Percentiles rank a stretch among this genome's conserved stretches.
These are phyloP conservation scores for Eulimnadia texana DNA, from an alignment of 1,140 invertebrate genomes.

Conservation along the genomic window DNA sequence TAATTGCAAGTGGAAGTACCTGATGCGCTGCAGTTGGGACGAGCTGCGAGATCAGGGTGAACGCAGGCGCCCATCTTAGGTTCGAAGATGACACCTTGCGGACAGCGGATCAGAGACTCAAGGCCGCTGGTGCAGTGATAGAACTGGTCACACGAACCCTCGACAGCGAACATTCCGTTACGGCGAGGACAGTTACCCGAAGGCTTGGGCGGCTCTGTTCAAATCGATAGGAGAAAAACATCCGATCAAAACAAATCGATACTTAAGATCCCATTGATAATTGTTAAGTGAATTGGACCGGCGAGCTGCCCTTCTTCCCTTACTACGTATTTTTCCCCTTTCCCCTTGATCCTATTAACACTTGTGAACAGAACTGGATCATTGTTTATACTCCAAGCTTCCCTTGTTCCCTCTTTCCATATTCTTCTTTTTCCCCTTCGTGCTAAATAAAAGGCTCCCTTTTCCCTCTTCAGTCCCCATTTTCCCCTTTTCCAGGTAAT, in stretches of 20 bases:
- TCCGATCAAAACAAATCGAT: no score
- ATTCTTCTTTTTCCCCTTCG: no score
- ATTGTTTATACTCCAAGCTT: no score
- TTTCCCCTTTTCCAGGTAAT: no score
- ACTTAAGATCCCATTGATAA: constrained; percentile 16
- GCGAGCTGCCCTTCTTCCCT: not conserved
- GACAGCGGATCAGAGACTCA: constrained; percentile 25
- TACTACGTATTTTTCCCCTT: not conserved
- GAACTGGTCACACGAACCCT: constrained; percentile 13
- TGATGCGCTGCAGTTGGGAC: constrained; percentile 20
- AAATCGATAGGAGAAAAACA: not conserved
- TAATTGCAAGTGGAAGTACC: no score
- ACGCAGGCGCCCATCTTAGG: constrained; percentile 25
- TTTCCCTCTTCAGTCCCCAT: no score
- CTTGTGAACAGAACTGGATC: no score
- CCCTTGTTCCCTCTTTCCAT: no score
- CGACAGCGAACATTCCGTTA: constrained; percentile 16
- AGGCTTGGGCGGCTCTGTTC: constrained; percentile 4
- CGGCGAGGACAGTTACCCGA: constrained; percentile 11
- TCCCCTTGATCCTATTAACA: no score
- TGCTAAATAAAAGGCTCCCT: no score
- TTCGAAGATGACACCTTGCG: constrained; percentile 31
- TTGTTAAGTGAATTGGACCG: constrained; percentile 24
- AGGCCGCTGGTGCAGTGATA: constrained; percentile 16
- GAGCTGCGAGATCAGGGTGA: constrained; percentile 20